Conservation (phyloP, 2,888 invertebrate genomes). For the Coleophora flavipennella region DNA sequence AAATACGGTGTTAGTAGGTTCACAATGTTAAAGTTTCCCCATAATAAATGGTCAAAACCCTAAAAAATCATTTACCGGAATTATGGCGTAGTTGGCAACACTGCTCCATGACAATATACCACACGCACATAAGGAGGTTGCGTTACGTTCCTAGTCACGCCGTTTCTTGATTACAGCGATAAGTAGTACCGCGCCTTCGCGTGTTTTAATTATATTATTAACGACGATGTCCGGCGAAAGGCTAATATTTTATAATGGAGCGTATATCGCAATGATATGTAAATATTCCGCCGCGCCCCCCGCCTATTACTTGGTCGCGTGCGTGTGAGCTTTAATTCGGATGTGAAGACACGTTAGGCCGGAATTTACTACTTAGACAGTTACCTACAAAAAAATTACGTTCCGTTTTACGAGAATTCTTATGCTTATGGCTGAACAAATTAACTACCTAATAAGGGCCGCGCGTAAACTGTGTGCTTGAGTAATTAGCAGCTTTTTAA, state of each 20-base stretch:
- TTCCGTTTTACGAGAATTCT: slow-evolving; percentile 42
- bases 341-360: slow-evolving; percentile 55
- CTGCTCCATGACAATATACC: no score
- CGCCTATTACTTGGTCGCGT: slow-evolving; percentile 57
- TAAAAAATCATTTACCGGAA: no score
- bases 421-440: slow-evolving; percentile 30
- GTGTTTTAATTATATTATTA: slow-evolving; percentile 73
- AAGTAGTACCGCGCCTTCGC: slow-evolving; percentile 63
- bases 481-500: slow-evolving; percentile 63
- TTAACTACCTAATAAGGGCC: slow-evolving; percentile 34
- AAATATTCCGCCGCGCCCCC: slow-evolving; percentile 63
- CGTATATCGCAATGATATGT: slow-evolving; percentile 70
- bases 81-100: no score
- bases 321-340: slow-evolving; percentile 62
- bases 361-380: slow-evolving; percentile 52
- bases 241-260: slow-evolving; percentile 68
- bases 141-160: slow-evolving; percentile 23
- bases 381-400: slow-evolving; percentile 30
- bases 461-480: slow-evolving; percentile 22
- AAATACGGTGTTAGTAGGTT: no score
- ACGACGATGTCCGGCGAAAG: slow-evolving; percentile 61
- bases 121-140: slow-evolving; percentile 3
- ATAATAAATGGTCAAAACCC: no score
- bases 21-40: no score
- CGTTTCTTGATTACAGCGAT: slow-evolving; percentile 59